Evolutionary conservation across 2,888 invertebrate species (phyloP).

Genomic region (Schizotus pectinicornis): DNA sequence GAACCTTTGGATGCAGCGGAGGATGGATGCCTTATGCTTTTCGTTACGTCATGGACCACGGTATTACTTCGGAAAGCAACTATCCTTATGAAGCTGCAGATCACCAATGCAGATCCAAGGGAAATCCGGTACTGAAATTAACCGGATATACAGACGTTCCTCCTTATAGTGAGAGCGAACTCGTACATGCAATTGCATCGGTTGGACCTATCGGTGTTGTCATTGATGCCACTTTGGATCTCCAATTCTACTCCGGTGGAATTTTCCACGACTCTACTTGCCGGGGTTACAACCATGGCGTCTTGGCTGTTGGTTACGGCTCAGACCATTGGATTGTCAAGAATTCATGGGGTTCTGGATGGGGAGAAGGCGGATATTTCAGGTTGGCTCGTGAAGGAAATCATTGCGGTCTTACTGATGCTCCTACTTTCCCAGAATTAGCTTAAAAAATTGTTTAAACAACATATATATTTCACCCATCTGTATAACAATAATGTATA

Average conservation of each 20-base stretch:
- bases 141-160: constrained; percentile 75
- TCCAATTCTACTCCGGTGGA: constrained; percentile 82
- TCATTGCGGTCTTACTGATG: constrained; percentile 5
- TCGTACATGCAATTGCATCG: constrained; percentile 78
- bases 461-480: too few relatives aligned
- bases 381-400: background rate
- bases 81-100: constrained; percentile 62
- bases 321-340: constrained; percentile 70
- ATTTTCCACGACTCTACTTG: constrained; percentile 81
- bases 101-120: constrained; percentile 44
- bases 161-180: constrained; percentile 70
- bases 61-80: constrained; percentile 61
- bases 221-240: constrained; percentile 81
- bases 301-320: constrained; percentile 81
- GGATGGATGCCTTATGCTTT: constrained; percentile 61
- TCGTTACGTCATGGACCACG: constrained; percentile 59
- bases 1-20: constrained; percentile 62
- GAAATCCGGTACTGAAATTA: constrained; percentile 28
- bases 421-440: constrained; percentile 1
- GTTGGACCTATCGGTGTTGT: constrained; percentile 88
- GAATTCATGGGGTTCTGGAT: constrained; percentile 65
- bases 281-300: constrained; percentile 78
- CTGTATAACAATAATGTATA: too few relatives aligned
- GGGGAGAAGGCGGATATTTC: constrained; percentile 44
- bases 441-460: too few relatives aligned